phyloP scores from a whole-genome alignment of 1,140 invertebrate genomes.

The Monochamus saltuarius region DNA sequence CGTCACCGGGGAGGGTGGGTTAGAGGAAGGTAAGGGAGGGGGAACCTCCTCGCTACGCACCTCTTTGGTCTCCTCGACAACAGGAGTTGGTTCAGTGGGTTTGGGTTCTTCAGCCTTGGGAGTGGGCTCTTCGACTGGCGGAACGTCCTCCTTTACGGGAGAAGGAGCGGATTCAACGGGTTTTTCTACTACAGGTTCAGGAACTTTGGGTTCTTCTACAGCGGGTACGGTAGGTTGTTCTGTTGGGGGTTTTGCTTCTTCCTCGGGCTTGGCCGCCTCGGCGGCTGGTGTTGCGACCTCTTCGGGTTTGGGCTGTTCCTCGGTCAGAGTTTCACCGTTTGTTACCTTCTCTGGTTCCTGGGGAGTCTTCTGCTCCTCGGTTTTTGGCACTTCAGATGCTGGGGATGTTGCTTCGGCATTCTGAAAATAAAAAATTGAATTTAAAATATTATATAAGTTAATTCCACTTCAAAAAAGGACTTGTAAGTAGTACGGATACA shows the following conservation, averaged over 20 bases:
- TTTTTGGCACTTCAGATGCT: slow-evolving; percentile 39
- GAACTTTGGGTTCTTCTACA: slow-evolving; percentile 23
- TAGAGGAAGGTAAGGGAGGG: slow-evolving; percentile 50
- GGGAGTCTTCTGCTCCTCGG: slow-evolving; percentile 32
- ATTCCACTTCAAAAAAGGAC: too few relatives aligned
- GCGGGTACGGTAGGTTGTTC: slow-evolving; percentile 14
- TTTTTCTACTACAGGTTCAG: slow-evolving; percentile 32
- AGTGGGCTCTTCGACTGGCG: not conserved
- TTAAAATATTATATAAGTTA: too few relatives aligned
- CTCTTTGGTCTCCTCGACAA: slow-evolving; percentile 46
- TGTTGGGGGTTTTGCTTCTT: slow-evolving; percentile 18
- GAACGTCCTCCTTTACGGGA: slow-evolving; percentile 24
- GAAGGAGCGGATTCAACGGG: slow-evolving; percentile 26
- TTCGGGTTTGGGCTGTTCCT: slow-evolving; percentile 18
- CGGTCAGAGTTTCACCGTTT: slow-evolving; percentile 14
- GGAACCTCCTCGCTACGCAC: slow-evolving; percentile 52
- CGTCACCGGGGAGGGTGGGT: slow-evolving; percentile 49
- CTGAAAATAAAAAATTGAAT: slow-evolving; percentile 33
- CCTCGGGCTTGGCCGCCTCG: slow-evolving; percentile 18
- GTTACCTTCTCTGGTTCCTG: slow-evolving; percentile 26
- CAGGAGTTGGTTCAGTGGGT: slow-evolving; percentile 23
- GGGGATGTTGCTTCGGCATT: slow-evolving; percentile 40
- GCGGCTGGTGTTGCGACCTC: slow-evolving; percentile 19
- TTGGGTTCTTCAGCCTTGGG: slow-evolving; percentile 31
- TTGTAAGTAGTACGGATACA: too few relatives aligned